These are phyloP conservation scores for Sepioteuthis lessoniana DNA, from an alignment of 2,888 invertebrate genomes.

Conservation along the genomic window DNA sequence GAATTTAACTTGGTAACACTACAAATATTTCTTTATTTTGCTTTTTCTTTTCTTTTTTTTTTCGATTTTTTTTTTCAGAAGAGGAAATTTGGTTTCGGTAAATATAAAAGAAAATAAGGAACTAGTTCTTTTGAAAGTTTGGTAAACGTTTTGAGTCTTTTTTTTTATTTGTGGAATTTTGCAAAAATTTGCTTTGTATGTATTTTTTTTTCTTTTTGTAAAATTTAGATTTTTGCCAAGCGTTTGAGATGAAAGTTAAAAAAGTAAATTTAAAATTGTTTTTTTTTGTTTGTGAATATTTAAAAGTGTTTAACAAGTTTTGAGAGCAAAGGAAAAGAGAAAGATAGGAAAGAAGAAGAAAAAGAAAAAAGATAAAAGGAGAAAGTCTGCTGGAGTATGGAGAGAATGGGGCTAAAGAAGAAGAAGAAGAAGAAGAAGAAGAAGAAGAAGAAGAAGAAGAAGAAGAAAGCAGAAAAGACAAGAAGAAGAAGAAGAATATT, in stretches of 20 bases:
- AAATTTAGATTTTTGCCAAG: background rate
- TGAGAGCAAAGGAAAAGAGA: background rate
- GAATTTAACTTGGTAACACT: background rate
- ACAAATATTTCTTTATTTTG: background rate
- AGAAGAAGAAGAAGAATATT: no score
- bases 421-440: no score
- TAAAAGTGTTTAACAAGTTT: background rate
- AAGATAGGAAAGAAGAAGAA: background rate
- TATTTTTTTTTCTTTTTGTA: background rate
- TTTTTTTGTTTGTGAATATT: background rate
- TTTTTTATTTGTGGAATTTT: background rate
- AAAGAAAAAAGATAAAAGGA: background rate
- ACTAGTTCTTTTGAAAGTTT: background rate
- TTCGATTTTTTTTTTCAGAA: no score
- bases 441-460: no score
- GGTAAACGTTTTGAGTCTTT: background rate
- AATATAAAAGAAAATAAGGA: background rate
- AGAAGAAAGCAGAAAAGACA: no score
- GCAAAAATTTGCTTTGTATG: background rate
- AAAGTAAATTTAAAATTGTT: background rate
- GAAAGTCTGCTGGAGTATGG: background rate
- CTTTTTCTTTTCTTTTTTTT: no score
- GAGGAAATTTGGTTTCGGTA: background rate
- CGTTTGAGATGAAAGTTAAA: background rate
- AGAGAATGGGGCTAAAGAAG: background rate